Evolutionary conservation across 2,888 invertebrate genomes (phyloP).

Genomic region (Sesia apiformis): DNA sequence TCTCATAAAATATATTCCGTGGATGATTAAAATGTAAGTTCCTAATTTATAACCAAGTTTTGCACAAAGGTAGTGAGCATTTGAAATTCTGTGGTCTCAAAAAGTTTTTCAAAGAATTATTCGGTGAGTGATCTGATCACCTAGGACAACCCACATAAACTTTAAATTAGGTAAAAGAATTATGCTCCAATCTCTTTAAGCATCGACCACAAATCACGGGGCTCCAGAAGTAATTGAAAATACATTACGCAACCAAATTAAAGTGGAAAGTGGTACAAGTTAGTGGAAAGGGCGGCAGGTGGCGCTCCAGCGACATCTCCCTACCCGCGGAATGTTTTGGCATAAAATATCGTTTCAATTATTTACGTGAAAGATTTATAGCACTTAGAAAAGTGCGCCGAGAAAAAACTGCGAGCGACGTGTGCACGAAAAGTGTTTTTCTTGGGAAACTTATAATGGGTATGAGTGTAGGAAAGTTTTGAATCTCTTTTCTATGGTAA

Average conservation of each 20-base stretch:
- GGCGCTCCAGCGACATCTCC: slow-evolving; percentile 51
- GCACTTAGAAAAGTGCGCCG: slow-evolving; percentile 73
- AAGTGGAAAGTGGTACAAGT: slow-evolving; percentile 73
- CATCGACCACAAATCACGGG: slow-evolving; percentile 63
- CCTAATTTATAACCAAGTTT: no score
- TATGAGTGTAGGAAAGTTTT: slow-evolving; percentile 67
- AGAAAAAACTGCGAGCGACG: slow-evolving; percentile 70
- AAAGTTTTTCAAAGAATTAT: no score
- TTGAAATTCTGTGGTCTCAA: no score
- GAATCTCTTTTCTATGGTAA: slow-evolving; percentile 74
- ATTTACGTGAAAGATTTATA: slow-evolving; percentile 74
- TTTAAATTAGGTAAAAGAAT: slow-evolving; percentile 61
- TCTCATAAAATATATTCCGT: no score
- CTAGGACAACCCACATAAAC: slow-evolving; percentile 26
- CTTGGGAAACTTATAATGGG: slow-evolving; percentile 73
- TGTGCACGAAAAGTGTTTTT: slow-evolving; percentile 74
- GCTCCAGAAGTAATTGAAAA: slow-evolving; percentile 73
- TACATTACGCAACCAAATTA: slow-evolving; percentile 75
- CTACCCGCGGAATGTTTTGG: slow-evolving; percentile 71
- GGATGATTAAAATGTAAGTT: no score
- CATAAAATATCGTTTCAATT: slow-evolving; percentile 77
- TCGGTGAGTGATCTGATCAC: no score
- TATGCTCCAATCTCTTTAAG: slow-evolving; percentile 59
- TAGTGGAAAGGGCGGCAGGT: slow-evolving; percentile 60
- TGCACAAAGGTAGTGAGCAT: no score